These are phyloP conservation scores for Conchocele bisecta DNA, from an alignment of 2,888 invertebrate species.

Conservation along the genomic window DNA sequence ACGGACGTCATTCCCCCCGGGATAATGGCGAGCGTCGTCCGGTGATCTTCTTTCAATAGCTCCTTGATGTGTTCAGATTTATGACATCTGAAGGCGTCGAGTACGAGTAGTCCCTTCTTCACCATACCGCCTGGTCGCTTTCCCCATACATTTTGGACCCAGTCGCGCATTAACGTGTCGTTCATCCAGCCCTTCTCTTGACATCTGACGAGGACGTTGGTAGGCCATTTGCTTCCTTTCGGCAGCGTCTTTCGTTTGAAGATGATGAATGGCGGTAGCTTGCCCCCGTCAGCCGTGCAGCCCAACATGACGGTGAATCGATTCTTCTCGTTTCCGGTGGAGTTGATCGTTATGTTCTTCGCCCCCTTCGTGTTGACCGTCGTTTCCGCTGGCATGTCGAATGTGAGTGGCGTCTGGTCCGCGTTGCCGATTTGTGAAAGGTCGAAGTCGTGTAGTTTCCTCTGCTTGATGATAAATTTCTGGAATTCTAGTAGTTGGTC, in stretches of 20 bases:
- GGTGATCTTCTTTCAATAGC: not conserved
- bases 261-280: conserved; percentile 29
- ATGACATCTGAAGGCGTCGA: conserved; percentile 29
- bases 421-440: conserved; percentile 36
- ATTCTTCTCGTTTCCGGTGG: conserved; percentile 38
- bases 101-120: conserved; percentile 14
- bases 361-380: conserved; percentile 14
- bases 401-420: conserved; percentile 36
- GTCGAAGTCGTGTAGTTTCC: not conserved
- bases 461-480: not conserved
- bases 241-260: conserved; percentile 29
- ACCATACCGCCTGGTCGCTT: conserved; percentile 14
- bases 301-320: conserved; percentile 24
- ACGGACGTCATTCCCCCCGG: conserved; percentile 28
- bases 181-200: conserved; percentile 39
- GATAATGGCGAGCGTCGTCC: conserved; percentile 16
- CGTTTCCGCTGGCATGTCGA: conserved; percentile 22
- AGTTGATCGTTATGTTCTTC: conserved; percentile 12
- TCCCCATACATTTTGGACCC: conserved; percentile 30
- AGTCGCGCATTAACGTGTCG: conserved; percentile 19
- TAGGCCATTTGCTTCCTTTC: conserved; percentile 4
- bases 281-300: conserved; percentile 30
- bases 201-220: not conserved
- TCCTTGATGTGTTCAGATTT: not conserved
- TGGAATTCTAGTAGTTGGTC: conserved; percentile 16